phyloP scores from a whole-genome alignment of 2,113 vertebrate species.

The Chlorocebus sabaeus region DNA sequence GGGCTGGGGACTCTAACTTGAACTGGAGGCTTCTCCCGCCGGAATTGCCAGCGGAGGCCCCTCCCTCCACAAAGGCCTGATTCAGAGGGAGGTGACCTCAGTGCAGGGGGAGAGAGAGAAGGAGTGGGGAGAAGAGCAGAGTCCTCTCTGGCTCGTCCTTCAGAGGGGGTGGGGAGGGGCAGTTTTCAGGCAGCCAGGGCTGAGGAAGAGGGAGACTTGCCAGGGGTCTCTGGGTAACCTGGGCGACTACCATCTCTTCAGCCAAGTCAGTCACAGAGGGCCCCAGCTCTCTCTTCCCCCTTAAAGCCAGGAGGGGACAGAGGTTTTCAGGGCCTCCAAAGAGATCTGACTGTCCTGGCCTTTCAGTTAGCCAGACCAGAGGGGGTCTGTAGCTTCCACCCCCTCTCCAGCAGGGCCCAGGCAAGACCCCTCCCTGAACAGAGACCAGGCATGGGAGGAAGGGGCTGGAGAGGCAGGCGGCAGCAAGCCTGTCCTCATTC shows the following conservation, averaged over 20 bases:
- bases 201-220: background rate
- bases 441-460: background rate
- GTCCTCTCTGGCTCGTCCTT: background rate
- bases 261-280: background rate
- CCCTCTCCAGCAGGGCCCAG: background rate
- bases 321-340: background rate
- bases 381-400: background rate
- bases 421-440: background rate
- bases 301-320: background rate
- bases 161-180: background rate
- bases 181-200: background rate
- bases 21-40: slow-evolving; percentile 22
- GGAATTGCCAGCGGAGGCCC: slow-evolving; percentile 21
- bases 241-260: background rate
- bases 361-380: background rate
- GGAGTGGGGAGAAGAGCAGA: background rate
- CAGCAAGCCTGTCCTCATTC: background rate
- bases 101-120: background rate
- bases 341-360: background rate
- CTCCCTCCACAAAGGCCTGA: slow-evolving; percentile 46
- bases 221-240: background rate
- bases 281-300: no score
- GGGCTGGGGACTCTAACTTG: background rate
- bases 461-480: background rate
- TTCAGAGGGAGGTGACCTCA: slow-evolving; percentile 67